Conservation (phyloP, 2,113 vertebrate genomes). For the Cariama cristata region DNA sequence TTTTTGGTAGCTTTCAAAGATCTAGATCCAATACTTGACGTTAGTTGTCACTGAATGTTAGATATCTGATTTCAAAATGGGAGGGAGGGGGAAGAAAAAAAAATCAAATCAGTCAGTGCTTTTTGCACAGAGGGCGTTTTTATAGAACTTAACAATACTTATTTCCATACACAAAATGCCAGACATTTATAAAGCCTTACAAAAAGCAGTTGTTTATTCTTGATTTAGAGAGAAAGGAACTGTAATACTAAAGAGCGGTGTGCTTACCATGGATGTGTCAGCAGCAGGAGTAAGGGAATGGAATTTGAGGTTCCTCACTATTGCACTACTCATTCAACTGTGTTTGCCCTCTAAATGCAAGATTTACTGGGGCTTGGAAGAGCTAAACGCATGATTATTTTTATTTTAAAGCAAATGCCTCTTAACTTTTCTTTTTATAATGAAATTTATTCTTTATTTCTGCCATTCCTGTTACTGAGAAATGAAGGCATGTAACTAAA, state of each 20-base stretch:
- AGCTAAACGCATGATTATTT: not conserved
- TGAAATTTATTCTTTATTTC: not conserved
- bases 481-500: not conserved
- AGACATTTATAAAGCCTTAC: not conserved
- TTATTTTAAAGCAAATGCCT: not conserved
- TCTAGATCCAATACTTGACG: not conserved
- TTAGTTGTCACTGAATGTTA: not conserved
- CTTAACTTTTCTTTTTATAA: not conserved
- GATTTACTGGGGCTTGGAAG: not conserved
- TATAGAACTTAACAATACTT: not conserved
- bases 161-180: not conserved
- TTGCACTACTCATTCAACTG: not conserved
- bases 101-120: not conserved
- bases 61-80: not conserved
- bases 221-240: not conserved
- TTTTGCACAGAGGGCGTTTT: not conserved
- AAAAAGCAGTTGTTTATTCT: not conserved
- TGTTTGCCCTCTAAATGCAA: not conserved
- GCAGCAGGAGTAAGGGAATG: not conserved
- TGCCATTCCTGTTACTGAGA: not conserved
- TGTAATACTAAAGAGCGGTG: not conserved
- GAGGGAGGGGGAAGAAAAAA: too few species aligned
- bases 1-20: not conserved
- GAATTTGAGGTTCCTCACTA: not conserved
- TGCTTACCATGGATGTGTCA: not conserved